Percentiles rank a stretch among this genome's conserved stretches.
Evolutionary conservation across 2,113 vertebrate species (phyloP).

Genomic region (Phocoena phocoena): DNA sequence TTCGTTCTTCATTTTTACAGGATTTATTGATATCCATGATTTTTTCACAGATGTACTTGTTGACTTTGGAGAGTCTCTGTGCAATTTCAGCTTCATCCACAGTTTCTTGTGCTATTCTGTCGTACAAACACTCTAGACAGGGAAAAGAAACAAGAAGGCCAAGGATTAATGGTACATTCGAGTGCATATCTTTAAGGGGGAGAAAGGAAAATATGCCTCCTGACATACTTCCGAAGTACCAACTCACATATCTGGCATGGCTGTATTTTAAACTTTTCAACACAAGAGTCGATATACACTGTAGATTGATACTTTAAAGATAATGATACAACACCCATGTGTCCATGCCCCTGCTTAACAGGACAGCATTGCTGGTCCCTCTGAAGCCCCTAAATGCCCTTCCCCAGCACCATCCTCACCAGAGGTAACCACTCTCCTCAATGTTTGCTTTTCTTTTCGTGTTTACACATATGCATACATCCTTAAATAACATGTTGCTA

Average conservation of each 20-base stretch:
- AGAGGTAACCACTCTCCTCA: background rate
- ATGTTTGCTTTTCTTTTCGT: background rate
- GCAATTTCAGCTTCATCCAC: constrained; percentile 98
- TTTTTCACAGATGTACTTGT: constrained; percentile 99
- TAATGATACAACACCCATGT: background rate
- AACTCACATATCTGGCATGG: background rate
- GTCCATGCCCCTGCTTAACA: background rate
- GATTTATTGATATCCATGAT: constrained; percentile 99
- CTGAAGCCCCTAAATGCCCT: background rate
- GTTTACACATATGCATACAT: background rate
- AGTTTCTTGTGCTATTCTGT: constrained; percentile 99
- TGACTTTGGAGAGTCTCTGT: constrained; percentile 99
- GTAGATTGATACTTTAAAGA: background rate
- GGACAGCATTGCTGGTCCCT: background rate
- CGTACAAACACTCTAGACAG: constrained; percentile 96
- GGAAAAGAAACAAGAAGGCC: constrained; percentile 65
- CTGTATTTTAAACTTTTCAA: background rate
- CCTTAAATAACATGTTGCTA: background rate
- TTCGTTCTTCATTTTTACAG: constrained; percentile 99
- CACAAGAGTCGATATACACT: background rate
- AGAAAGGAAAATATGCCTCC: background rate
- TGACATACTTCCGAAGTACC: background rate
- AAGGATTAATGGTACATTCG: constrained; percentile 48
- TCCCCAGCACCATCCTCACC: too few species aligned
- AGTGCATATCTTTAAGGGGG: background rate